Evolutionary conservation across 2,797 vertebrate species (phyloP).

Genomic region (Carduelis carduelis): DNA sequence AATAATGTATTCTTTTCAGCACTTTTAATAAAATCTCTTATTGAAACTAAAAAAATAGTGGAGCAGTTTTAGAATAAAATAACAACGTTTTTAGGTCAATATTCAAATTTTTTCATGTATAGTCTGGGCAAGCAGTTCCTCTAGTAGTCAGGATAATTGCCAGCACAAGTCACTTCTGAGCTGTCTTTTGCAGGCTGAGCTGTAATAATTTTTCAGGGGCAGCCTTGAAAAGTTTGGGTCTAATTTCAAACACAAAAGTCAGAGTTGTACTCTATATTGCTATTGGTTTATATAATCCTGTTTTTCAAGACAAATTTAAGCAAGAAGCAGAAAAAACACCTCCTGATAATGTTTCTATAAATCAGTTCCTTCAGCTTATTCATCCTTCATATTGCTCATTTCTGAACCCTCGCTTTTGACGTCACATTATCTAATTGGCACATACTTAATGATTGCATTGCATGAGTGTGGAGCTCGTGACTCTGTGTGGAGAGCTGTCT

Average conservation of each 20-base stretch:
- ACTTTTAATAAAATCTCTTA: not conserved
- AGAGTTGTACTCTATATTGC: not conserved
- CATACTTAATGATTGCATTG: not conserved
- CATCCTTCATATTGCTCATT: not conserved
- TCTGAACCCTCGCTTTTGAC: constrained; percentile 32
- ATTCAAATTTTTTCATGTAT: not conserved
- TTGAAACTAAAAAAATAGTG: not conserved
- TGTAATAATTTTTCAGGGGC: not conserved
- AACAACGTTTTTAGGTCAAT: not conserved
- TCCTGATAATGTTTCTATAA: constrained; percentile 4
- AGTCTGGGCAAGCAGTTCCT: not conserved
- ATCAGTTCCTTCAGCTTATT: not conserved
- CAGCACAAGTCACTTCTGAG: not conserved
- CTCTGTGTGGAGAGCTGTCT: not conserved
- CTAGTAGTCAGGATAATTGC: not conserved
- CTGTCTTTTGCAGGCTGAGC: not conserved
- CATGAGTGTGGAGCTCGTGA: not conserved
- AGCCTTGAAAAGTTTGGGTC: not conserved
- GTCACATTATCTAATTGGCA: constrained; percentile 9
- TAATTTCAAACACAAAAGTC: not conserved
- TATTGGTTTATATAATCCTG: not conserved
- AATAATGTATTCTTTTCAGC: not conserved
- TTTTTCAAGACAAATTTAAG: constrained; percentile 35
- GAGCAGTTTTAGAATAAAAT: not conserved
- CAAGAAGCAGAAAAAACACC: not conserved